A percentile compares a stretch with the other conserved stretches of the same genome.
Conservation (phyloP, 2,797 vertebrate species). For the Gadopsis marmoratus region DNA sequence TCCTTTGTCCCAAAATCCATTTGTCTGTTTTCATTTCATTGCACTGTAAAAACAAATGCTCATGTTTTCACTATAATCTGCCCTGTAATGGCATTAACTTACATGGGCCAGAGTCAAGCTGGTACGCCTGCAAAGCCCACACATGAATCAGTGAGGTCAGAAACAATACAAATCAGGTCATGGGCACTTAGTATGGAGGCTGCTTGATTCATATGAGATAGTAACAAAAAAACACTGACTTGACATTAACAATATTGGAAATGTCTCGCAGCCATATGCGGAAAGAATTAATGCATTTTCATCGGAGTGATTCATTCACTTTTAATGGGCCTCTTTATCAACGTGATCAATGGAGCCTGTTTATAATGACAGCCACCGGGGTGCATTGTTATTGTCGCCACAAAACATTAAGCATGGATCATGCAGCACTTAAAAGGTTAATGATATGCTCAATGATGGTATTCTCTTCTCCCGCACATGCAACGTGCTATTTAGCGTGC, state of each 20-base stretch:
- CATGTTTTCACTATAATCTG: conserved; percentile 53
- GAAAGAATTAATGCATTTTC: conserved; percentile 16
- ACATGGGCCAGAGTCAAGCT: conserved; percentile 43
- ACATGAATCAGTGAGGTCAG: conserved; percentile 5
- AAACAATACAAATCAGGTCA: conserved; percentile 50
- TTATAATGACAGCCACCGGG: conserved; percentile 33
- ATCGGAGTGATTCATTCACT: conserved; percentile 28
- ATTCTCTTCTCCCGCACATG: neutral
- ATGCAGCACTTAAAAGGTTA: conserved; percentile 40
- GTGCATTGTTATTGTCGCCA: conserved; percentile 33
- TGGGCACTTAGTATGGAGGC: conserved; percentile 32
- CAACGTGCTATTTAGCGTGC: conserved; percentile 6
- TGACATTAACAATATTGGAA: conserved; percentile 36
- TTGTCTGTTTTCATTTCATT: conserved; percentile 52
- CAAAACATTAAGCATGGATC: conserved; percentile 33
- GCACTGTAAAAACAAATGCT: conserved; percentile 43
- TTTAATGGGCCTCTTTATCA: conserved; percentile 29
- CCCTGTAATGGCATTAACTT: conserved; percentile 58
- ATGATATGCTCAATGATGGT: conserved; percentile 14
- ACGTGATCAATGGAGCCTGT: conserved; percentile 23
- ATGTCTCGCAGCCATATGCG: conserved; percentile 21
- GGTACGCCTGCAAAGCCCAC: conserved; percentile 32
- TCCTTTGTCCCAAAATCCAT: conserved; percentile 36
- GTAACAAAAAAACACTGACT: conserved; percentile 22
- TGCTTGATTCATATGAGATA: conserved; percentile 45